phyloP scores from a whole-genome alignment of 2,888 invertebrate genomes.

The Ochropacha duplaris region DNA sequence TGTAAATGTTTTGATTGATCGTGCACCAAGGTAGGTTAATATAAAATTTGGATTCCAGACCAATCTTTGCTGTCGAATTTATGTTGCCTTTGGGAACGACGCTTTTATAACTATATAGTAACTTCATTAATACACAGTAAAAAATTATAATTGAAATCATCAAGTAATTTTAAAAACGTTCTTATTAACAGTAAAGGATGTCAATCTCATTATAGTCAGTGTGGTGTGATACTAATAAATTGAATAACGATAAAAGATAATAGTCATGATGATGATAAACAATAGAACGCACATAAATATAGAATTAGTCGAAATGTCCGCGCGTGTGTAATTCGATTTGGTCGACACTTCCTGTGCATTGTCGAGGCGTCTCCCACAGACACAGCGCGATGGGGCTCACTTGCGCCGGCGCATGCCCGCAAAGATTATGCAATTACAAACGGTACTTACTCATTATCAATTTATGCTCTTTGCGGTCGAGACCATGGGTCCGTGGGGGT shows the following conservation, averaged over 20 bases:
- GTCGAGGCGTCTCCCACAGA: constrained; percentile 65
- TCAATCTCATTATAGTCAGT: background rate
- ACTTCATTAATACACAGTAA: no score
- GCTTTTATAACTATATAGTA: no score
- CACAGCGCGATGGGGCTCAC: constrained; percentile 45
- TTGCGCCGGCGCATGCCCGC: constrained; percentile 54
- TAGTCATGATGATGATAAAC: constrained; percentile 37
- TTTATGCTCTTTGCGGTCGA: no score
- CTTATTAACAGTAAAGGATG: background rate
- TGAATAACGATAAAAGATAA: constrained; percentile 26
- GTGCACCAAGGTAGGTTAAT: background rate
- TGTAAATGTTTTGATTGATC: background rate
- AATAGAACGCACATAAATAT: constrained; percentile 55
- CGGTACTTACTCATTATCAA: constrained; percentile 15
- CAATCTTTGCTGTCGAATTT: no score
- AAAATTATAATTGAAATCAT: no score
- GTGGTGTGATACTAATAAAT: background rate
- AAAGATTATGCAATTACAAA: constrained; percentile 35
- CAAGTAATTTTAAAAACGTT: no score
- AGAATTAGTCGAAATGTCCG: constrained; percentile 67
- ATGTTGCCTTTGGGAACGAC: no score
- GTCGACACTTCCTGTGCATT: constrained; percentile 80
- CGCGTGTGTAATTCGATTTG: constrained; percentile 69
- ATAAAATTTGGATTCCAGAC: background rate
- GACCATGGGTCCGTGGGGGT: no score